Evolutionary conservation across 1,140 invertebrate genomes (phyloP).

Genomic region (Oreohelix idahoensis): DNA sequence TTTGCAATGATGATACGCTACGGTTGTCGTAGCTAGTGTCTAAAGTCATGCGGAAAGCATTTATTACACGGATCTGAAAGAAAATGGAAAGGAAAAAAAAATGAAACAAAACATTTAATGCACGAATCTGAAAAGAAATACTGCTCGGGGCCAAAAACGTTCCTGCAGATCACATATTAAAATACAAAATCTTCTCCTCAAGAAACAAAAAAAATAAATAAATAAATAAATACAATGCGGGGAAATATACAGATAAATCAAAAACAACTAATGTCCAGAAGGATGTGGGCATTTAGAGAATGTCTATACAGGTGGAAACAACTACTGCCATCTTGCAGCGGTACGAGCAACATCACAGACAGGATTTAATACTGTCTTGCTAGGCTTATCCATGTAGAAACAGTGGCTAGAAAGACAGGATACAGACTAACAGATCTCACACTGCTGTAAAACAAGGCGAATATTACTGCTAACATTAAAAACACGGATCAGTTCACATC

Average conservation of each 20-base stretch:
- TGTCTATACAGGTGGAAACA: not conserved
- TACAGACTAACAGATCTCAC: not conserved
- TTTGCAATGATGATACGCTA: slow-evolving; percentile 71
- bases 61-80: slow-evolving; percentile 91
- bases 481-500: not conserved
- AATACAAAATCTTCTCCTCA: not conserved
- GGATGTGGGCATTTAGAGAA: not conserved
- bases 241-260: not conserved
- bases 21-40: slow-evolving; percentile 89
- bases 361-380: not conserved
- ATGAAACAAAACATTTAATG: not conserved
- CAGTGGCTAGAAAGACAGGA: not conserved
- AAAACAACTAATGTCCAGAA: not conserved
- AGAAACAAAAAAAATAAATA: not conserved
- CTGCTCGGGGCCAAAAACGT: not conserved
- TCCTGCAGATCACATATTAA: not conserved
- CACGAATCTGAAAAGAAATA: not conserved
- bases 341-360: not conserved
- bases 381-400: too few relatives aligned
- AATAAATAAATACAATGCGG: not conserved
- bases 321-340: not conserved
- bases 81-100: slow-evolving; percentile 43
- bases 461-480: not conserved
- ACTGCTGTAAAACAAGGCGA: not conserved
- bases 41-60: slow-evolving; percentile 98